These are phyloP conservation scores for Hycleus cichorii DNA, from an alignment of 1,140 invertebrate genomes.

Conservation along the genomic window DNA sequence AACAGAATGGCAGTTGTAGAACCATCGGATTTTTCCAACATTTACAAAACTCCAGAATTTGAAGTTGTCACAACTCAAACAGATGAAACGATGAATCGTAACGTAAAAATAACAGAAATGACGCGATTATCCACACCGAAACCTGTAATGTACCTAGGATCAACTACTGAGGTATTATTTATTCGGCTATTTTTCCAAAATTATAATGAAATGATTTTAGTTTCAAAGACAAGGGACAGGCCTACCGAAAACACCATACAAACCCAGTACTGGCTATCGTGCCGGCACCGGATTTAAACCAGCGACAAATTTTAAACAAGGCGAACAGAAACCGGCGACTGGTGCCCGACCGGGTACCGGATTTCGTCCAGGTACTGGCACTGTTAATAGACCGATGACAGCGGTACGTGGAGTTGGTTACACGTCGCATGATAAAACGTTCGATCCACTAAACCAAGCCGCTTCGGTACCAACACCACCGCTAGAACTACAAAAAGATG, in stretches of 20 bases:
- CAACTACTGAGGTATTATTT: slow-evolving; percentile 27
- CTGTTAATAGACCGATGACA: slow-evolving; percentile 72
- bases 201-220: slow-evolving; percentile 15
- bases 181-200: neutral
- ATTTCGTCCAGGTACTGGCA: slow-evolving; percentile 31
- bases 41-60: slow-evolving; percentile 13
- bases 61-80: neutral
- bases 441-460: slow-evolving; percentile 74
- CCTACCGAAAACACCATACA: slow-evolving; percentile 27
- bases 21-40: slow-evolving; percentile 7
- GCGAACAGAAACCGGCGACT: slow-evolving; percentile 18
- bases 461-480: slow-evolving; percentile 46
- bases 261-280: slow-evolving; percentile 28
- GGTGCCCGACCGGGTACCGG: slow-evolving; percentile 26
- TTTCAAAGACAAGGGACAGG: slow-evolving; percentile 35
- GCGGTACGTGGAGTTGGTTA: slow-evolving; percentile 93
- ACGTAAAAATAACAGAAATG: slow-evolving; percentile 20
- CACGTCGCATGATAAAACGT: slow-evolving; percentile 59
- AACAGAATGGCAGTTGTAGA: slow-evolving; percentile 6
- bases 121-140: slow-evolving; percentile 28
- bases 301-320: slow-evolving; percentile 25
- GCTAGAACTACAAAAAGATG: slow-evolving; percentile 63
- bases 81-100: slow-evolving; percentile 8
- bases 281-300: slow-evolving; percentile 32
- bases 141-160: slow-evolving; percentile 28